Evolutionary conservation across 2,797 vertebrate species (phyloP), one percentile per base, ranked within the genome.

Genomic region (Garrulus glandarius): DNA sequence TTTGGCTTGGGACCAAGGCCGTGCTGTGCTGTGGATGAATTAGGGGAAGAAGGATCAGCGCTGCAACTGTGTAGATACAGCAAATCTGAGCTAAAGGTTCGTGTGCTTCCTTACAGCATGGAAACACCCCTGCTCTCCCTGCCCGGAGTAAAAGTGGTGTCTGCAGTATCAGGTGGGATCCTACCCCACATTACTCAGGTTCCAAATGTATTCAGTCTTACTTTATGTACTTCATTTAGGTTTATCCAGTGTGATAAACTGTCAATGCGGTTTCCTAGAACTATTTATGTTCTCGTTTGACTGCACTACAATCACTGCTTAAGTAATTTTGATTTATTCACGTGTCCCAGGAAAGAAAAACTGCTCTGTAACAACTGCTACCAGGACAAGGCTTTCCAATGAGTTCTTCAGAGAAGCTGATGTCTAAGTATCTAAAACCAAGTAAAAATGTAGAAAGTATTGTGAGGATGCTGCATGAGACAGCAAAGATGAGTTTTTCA

Each of bases 61-160:
- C 55, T 43, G 72, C 10, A 50, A 27, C 46, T 18, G 14, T 16
- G 61, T 7, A 20, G 65, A 34, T 12, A 3, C 16, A 82, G 44
- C n/a, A 69, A 53, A 61, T 3, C 6, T 11, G 60, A 91, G 23
- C 34, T 29, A 6, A 78, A 84, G 19, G 26, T 52, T 57, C 15
- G 11, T n/a, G 5, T 1, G 7, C 23, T 55, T 79, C 47, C 15
- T 39, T 9, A 6, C 0, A 0, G n/a, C 30, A 47, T 0, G 0
- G 65, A 84, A 88, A 72, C 27, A 37, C 11, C 36, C 4, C 37
- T 0, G 0, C 11, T 36, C 10, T 47, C n/a, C 36, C 37, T 59
- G 13, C 36, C 46, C 26, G 3, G 36, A 23, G 11, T n/a, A 37
- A 59, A 49, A 36, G 30, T 1, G 15, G 22, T 13, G 52, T 27